phyloP scores from a whole-genome alignment of 2,113 vertebrate species.

The Dinomys branickii region DNA sequence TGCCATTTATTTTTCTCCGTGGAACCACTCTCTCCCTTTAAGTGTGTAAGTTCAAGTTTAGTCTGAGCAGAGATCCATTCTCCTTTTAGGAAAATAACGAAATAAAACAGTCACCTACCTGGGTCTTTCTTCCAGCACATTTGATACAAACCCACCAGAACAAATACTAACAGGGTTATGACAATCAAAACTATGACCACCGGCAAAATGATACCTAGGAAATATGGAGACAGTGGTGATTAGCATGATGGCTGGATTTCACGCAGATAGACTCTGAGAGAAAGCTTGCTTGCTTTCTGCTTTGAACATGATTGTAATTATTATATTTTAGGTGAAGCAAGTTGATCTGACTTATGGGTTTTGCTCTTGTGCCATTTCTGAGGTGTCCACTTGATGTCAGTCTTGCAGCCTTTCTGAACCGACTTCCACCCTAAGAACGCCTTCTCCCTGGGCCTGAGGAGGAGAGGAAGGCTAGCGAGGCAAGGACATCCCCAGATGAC shows the following conservation, averaged over 20 bases:
- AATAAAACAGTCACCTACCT: constrained; percentile 80
- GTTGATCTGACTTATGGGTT: neutral
- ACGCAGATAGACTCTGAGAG: neutral
- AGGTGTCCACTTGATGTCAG: constrained; percentile 71
- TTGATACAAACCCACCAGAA: constrained; percentile 86
- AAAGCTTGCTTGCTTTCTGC: neutral
- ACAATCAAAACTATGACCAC: constrained; percentile 87
- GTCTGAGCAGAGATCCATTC: neutral
- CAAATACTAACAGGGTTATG: constrained; percentile 85
- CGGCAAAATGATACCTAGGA: constrained; percentile 86
- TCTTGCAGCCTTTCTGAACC: constrained; percentile 60
- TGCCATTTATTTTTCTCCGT: neutral
- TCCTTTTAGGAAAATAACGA: constrained; percentile 1
- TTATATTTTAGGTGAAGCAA: neutral
- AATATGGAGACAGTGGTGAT: neutral
- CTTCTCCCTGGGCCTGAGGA: neutral
- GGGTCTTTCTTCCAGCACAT: constrained; percentile 87
- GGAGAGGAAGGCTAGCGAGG: neutral
- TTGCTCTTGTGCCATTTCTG: constrained; percentile 61
- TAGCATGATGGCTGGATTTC: neutral
- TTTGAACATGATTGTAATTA: neutral
- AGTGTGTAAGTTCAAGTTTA: constrained; percentile 33
- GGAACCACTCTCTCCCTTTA: neutral
- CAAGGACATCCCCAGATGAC: neutral
- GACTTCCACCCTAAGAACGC: neutral